Conservation (phyloP, 2,797 vertebrate genomes). For the Cheirogaleus major region DNA sequence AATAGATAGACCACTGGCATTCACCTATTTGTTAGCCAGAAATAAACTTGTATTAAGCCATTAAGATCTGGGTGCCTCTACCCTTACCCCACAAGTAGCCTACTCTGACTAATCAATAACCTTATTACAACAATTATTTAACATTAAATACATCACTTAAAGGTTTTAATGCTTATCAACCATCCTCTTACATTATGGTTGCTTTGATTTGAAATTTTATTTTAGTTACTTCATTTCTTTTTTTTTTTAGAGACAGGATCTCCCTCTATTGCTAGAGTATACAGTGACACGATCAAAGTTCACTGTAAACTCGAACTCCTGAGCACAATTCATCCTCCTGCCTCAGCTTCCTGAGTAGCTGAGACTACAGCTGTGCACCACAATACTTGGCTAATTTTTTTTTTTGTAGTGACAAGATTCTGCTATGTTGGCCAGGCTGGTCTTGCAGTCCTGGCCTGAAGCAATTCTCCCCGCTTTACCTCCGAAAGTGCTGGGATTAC, state of each 20-base stretch:
- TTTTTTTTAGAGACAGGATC: not conserved
- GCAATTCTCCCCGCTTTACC: not conserved
- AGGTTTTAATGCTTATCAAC: not conserved
- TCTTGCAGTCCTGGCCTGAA: not conserved
- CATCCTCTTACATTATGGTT: not conserved
- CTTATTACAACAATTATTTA: not conserved
- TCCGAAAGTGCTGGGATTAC: not conserved
- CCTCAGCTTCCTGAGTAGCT: not conserved
- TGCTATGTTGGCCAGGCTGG: not conserved
- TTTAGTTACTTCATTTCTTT: not conserved
- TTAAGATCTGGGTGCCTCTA: not conserved
- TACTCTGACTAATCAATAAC: not conserved
- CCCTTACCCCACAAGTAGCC: fast-evolving
- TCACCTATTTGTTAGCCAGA: not conserved
- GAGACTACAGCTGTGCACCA: not conserved
- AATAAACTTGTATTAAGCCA: not conserved
- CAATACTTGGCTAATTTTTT: not conserved
- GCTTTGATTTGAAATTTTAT: not conserved
- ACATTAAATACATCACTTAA: not conserved
- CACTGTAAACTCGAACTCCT: not conserved
- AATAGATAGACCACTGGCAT: not conserved
- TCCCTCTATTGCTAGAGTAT: not conserved
- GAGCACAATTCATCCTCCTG: not conserved
- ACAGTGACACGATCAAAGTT: not conserved
- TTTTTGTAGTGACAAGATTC: not conserved